These are phyloP conservation scores for Trissolcus brochymenae DNA, from an alignment of 2,888 invertebrate species.

Conservation along the genomic window DNA sequence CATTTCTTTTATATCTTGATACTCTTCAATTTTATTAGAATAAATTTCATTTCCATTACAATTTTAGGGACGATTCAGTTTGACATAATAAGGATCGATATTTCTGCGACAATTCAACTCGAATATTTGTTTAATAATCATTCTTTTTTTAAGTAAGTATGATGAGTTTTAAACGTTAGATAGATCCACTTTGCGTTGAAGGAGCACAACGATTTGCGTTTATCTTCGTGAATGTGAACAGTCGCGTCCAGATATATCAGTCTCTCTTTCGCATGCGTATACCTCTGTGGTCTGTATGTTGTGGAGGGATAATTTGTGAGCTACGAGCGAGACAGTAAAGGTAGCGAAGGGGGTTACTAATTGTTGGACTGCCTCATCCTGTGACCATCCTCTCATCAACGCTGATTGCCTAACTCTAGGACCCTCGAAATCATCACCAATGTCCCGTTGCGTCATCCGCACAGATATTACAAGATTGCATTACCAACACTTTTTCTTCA, in stretches of 20 bases:
- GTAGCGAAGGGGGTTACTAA: constrained; percentile 66
- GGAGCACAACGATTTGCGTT: constrained; percentile 39
- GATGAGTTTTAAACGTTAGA: background rate
- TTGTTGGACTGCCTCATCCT: constrained; percentile 71
- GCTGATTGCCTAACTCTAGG: constrained; percentile 76
- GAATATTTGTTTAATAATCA: background rate
- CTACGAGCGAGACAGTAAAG: constrained; percentile 37
- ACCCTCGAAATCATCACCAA: constrained; percentile 67
- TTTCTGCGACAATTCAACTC: no score
- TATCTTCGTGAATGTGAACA: constrained; percentile 60
- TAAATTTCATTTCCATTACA: background rate
- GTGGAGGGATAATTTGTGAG: constrained; percentile 56
- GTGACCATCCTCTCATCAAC: constrained; percentile 72
- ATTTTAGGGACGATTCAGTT: no score
- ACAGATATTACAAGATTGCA: constrained; percentile 29
- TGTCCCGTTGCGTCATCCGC: constrained; percentile 62
- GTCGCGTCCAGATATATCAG: constrained; percentile 42
- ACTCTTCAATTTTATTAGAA: constrained; percentile 2
- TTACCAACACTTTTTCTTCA: background rate
- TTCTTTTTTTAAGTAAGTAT: background rate
- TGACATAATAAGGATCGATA: no score
- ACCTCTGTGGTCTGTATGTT: constrained; percentile 63
- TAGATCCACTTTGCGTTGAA: constrained; percentile 15
- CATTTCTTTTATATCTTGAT: constrained; percentile 24
- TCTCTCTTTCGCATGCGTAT: constrained; percentile 68